phyloP scores from a whole-genome alignment of 2,888 invertebrate species.

The Platycnemis pennipes region DNA sequence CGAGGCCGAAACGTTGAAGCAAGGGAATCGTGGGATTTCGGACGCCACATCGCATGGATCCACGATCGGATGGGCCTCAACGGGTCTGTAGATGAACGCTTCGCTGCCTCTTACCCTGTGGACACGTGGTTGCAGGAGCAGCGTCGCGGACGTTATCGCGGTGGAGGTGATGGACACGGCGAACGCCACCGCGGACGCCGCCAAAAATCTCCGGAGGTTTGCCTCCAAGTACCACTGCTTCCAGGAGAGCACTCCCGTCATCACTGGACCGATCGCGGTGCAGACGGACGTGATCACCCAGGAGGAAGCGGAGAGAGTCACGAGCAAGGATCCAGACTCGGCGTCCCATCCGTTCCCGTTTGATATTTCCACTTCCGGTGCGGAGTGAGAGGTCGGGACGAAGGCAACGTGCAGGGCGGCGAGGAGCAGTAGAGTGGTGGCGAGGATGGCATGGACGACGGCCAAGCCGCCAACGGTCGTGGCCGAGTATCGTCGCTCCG shows the following conservation, averaged over 20 bases:
- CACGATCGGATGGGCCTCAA: neutral
- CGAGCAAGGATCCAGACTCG: slow-evolving; percentile 72
- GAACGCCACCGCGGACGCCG: slow-evolving; percentile 81
- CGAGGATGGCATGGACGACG: slow-evolving; percentile 84
- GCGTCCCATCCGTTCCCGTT: slow-evolving; percentile 72
- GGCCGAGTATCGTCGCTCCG: slow-evolving; percentile 85
- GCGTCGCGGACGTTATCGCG: slow-evolving; percentile 69
- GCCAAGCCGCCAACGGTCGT: slow-evolving; percentile 85
- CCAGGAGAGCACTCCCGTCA: slow-evolving; percentile 82
- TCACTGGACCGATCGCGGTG: neutral
- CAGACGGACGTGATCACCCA: slow-evolving; percentile 21
- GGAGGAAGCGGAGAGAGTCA: slow-evolving; percentile 70
- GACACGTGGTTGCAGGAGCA: neutral
- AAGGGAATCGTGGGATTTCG: neutral
- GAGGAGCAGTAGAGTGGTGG: slow-evolving; percentile 82
- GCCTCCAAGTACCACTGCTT: slow-evolving; percentile 85
- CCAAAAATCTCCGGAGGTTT: slow-evolving; percentile 84
- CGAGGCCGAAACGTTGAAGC: neutral
- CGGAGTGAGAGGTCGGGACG: slow-evolving; percentile 73
- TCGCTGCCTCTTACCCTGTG: neutral
- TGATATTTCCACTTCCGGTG: slow-evolving; percentile 61
- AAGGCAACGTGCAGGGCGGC: slow-evolving; percentile 81
- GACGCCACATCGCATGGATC: neutral
- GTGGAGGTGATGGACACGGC: slow-evolving; percentile 77
- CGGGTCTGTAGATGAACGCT: neutral